phyloP scores from a whole-genome alignment of 2,113 vertebrate genomes.

The Sylvilagus bachmani region DNA sequence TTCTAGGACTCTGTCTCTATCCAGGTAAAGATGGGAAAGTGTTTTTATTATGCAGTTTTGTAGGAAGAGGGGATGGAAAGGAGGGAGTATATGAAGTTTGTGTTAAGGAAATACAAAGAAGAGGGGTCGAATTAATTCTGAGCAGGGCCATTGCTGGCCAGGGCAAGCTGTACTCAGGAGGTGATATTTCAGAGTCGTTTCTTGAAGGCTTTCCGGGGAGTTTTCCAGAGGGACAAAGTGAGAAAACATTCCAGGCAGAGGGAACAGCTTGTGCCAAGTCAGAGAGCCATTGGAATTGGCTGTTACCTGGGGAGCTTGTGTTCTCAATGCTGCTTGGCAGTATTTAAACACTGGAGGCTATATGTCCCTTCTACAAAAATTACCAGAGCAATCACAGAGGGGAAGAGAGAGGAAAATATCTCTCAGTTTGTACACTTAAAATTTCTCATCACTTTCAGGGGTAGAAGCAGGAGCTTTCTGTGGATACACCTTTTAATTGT shows the following conservation, averaged over 20 bases:
- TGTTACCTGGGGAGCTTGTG: neutral
- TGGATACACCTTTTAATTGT: constrained; percentile 8
- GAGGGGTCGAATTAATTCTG: neutral
- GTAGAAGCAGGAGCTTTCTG: neutral
- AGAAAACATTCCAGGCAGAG: neutral
- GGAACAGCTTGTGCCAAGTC: neutral
- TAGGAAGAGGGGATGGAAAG: too few relatives aligned
- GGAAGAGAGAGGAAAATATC: neutral
- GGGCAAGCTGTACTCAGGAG: neutral
- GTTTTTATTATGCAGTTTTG: neutral
- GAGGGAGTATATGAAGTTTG: neutral
- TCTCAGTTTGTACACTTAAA: neutral
- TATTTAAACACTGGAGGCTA: neutral
- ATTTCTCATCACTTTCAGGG: constrained; percentile 11
- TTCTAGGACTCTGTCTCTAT: neutral
- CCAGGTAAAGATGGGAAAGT: neutral
- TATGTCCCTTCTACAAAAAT: neutral
- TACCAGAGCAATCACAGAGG: neutral
- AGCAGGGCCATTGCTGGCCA: neutral
- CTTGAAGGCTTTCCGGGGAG: neutral
- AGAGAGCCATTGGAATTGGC: neutral
- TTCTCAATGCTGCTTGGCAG: neutral
- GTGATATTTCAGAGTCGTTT: neutral
- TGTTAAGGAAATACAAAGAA: neutral
- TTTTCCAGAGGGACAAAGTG: constrained; percentile 20